phyloP scores from a whole-genome alignment of 1,140 invertebrate genomes.

The Cyclina sinensis region DNA sequence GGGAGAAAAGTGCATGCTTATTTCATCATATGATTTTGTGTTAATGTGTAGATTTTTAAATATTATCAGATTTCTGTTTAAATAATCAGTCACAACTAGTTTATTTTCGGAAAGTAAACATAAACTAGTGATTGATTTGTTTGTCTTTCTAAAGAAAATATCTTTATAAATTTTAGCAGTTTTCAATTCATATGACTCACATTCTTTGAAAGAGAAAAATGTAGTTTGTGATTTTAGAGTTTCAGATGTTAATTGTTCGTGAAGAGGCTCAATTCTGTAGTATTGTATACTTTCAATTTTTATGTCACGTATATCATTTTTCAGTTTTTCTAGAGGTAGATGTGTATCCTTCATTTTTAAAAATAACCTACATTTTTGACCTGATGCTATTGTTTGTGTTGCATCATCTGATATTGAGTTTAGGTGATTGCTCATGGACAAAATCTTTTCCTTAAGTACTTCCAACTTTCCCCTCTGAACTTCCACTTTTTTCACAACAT shows the following conservation, averaged over 20 bases:
- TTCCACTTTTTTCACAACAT: not conserved
- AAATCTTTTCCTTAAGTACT: not conserved
- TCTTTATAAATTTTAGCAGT: not conserved
- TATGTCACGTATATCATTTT: slow-evolving; percentile 11
- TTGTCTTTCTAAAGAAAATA: not conserved
- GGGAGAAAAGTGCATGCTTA: not conserved
- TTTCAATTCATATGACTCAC: too few species aligned
- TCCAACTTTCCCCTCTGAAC: not conserved
- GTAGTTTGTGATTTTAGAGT: not conserved
- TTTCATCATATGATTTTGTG: not conserved
- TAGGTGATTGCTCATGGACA: not conserved
- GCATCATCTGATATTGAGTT: not conserved
- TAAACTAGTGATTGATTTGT: not conserved
- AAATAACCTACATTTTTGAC: slow-evolving; percentile 5
- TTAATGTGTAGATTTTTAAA: not conserved
- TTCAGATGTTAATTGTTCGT: not conserved
- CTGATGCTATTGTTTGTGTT: not conserved
- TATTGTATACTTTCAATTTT: not conserved
- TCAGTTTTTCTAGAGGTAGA: not conserved
- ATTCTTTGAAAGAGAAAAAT: not conserved
- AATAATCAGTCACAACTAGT: not conserved
- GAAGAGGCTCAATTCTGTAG: not conserved
- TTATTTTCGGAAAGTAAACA: not conserved
- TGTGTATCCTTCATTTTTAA: not conserved
- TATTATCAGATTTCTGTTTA: not conserved